phyloP scores from a whole-genome alignment of 2,888 invertebrate species.

The Atrina japonica region DNA sequence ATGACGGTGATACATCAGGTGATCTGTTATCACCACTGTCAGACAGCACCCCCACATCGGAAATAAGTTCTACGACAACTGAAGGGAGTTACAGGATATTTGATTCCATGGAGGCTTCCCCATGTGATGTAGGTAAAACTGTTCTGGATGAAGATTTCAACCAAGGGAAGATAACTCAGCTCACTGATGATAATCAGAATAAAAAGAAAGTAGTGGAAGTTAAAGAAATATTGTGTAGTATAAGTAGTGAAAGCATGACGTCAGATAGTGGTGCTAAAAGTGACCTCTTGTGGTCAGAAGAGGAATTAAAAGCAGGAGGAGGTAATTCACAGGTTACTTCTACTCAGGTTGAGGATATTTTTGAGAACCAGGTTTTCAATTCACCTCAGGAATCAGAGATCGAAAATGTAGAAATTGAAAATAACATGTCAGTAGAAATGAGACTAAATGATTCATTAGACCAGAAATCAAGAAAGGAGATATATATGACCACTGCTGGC shows the following conservation, averaged over 20 bases:
- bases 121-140: too few relatives aligned
- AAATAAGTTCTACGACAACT: constrained; percentile 56
- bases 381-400: neutral
- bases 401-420: neutral
- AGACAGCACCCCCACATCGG: constrained; percentile 49
- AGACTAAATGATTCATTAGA: constrained; percentile 21
- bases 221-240: neutral
- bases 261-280: constrained; percentile 23
- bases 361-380: neutral
- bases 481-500: constrained; percentile 67
- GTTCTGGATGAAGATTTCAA: too few relatives aligned
- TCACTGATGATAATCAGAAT: neutral
- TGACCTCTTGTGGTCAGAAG: constrained; percentile 3
- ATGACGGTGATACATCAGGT: too few relatives aligned
- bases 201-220: neutral
- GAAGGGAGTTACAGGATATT: constrained; percentile 57
- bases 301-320: neutral
- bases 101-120: too few relatives aligned
- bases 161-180: neutral
- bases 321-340: neutral
- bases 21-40: constrained; percentile 4
- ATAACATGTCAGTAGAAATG: constrained; percentile 14
- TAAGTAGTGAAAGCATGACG: constrained; percentile 20
- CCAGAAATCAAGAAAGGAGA: constrained; percentile 53
- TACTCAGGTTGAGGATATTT: neutral